These are phyloP conservation scores for Galbula dea DNA, from an alignment of 2,113 vertebrate genomes.

Conservation along the genomic window DNA sequence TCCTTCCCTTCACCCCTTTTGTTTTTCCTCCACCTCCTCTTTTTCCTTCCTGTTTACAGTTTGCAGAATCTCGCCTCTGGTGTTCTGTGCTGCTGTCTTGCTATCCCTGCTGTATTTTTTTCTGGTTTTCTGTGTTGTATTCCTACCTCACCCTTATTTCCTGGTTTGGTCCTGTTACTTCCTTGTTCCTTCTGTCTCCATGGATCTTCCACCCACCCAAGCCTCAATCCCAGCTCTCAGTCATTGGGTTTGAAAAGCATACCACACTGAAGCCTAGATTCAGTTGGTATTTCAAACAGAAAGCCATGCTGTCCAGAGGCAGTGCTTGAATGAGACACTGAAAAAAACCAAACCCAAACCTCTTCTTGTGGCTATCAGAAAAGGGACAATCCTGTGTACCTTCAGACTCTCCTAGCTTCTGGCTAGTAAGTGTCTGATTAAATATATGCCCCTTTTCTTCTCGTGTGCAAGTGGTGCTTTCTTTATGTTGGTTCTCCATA, in stretches of 20 bases:
- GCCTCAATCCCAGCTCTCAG: not conserved
- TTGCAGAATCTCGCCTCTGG: not conserved
- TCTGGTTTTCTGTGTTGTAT: not conserved
- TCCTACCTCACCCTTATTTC: not conserved
- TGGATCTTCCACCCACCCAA: not conserved
- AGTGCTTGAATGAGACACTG: not conserved
- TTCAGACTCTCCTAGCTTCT: not conserved
- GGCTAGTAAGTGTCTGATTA: not conserved
- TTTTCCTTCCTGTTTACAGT: not conserved
- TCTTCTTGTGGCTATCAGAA: not conserved
- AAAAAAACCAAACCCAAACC: accelerated
- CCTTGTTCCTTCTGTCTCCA: not conserved
- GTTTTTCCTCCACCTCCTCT: not conserved
- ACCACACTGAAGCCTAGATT: not conserved
- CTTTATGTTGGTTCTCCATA: not conserved
- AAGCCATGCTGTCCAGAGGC: not conserved
- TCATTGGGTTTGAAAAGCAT: not conserved
- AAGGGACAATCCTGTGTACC: not conserved
- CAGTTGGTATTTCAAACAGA: not conserved
- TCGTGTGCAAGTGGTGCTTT: not conserved
- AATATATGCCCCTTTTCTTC: not conserved
- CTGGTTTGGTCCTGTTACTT: not conserved
- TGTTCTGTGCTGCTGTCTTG: not conserved
- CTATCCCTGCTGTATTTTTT: not conserved
- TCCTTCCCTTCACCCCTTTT: too few relatives aligned